Percentiles rank a stretch among this genome's conserved stretches.
phyloP scores from a whole-genome alignment of 2,888 invertebrate genomes.

The Calliphora vomitoria region DNA sequence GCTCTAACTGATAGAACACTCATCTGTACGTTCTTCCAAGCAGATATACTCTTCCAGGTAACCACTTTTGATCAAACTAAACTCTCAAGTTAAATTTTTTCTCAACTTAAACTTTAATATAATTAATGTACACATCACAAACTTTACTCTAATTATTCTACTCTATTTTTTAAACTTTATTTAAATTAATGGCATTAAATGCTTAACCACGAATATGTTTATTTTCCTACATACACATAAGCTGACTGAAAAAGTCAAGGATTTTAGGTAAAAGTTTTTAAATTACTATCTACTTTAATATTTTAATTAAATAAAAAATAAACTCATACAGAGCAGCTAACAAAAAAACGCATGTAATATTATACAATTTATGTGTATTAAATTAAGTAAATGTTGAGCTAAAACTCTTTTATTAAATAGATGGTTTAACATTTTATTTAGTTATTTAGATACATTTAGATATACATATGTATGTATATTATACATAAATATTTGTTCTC shows the following conservation, averaged over 20 bases:
- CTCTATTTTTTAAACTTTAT: neutral
- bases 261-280: neutral
- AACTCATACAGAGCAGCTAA: too few relatives aligned
- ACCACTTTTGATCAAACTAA: neutral
- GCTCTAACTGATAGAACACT: neutral
- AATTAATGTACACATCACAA: slow-evolving; percentile 36
- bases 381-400: neutral
- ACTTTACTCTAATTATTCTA: neutral
- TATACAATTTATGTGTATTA: slow-evolving; percentile 5
- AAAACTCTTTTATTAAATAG: slow-evolving; percentile 1
- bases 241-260: neutral
- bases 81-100: neutral
- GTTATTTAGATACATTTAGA: neutral
- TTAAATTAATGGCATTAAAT: neutral
- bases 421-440: slow-evolving; percentile 14
- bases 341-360: neutral
- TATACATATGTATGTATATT: neutral
- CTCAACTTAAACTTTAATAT: slow-evolving; percentile 32
- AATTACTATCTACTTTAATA: neutral
- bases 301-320: too few relatives aligned
- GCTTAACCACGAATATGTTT: neutral
- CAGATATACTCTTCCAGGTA: neutral
- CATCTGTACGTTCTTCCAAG: neutral
- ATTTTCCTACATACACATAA: neutral
- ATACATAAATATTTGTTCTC: neutral